Evolutionary conservation across 2,113 vertebrate species (phyloP).

Genomic region (Nipponia nippon): DNA sequence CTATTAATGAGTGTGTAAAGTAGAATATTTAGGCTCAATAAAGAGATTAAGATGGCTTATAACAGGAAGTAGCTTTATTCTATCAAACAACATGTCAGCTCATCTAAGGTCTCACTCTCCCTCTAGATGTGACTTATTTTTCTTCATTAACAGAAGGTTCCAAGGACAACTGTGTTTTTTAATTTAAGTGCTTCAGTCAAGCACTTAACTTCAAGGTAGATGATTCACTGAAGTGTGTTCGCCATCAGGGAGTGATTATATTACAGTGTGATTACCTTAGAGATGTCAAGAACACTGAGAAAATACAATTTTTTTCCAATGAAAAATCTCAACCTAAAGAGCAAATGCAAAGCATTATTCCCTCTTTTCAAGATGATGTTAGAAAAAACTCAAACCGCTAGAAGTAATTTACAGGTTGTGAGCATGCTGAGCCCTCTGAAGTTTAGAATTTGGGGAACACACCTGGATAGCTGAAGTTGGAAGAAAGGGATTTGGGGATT

Average conservation of each 20-base stretch:
- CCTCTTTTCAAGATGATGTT: neutral
- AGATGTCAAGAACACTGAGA: neutral
- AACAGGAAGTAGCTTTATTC: neutral
- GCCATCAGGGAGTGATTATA: neutral
- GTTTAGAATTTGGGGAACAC: neutral
- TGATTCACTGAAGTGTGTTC: neutral
- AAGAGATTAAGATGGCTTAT: neutral
- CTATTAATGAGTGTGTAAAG: neutral
- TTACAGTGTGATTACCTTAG: neutral
- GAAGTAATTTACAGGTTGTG: neutral
- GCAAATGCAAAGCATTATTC: neutral
- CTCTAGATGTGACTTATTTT: neutral
- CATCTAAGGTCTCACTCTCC: neutral
- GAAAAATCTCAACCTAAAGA: neutral
- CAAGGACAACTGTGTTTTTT: neutral
- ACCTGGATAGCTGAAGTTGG: neutral
- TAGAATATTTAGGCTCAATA: neutral
- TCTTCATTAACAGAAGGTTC: neutral
- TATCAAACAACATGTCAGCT: neutral
- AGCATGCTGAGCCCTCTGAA: neutral
- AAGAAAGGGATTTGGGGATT: neutral
- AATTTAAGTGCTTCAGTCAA: neutral
- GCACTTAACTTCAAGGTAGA: neutral
- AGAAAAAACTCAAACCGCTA: neutral
- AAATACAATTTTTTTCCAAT: neutral